Base-by-base conservation (phyloP, 2,797 vertebrate species). In the Taeniopygia guttata region DNA sequence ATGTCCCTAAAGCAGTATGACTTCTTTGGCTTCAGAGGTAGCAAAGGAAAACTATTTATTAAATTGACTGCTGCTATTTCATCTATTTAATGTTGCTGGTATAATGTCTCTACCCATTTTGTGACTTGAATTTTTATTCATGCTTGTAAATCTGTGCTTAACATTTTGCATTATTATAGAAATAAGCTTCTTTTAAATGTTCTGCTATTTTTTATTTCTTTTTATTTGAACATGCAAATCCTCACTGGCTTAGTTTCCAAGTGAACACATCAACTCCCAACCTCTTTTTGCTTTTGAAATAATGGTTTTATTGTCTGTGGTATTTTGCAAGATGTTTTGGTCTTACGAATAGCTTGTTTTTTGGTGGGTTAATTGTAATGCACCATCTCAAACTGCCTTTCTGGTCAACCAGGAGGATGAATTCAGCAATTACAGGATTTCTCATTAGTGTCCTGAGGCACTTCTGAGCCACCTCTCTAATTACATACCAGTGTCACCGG, bases 111-210 rank as follows among this genome's bases (percentile, higher is more conserved):
- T 89, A 60, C 40, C 22, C 69, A 80, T 90, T 94, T 84, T 90
- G 80, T 82, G 51, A 82, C 81, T 78, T 32, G 22, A 87, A 32
- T 84, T 94, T 78, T 93, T 91, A 91, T 87, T 93, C 90, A 84
- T 84, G 87, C 76, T 82, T 81, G 45, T 54, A 94, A 96, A 96
- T 92, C 92, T 67, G 79, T 90, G 87, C 91, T 94, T 94, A 97
- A 84, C 52, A 64, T 96, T 96, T 94, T 42, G 74, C 22, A 55
- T 82, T 95, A 94, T 88, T 95, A 60, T 2, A 96, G 63, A 87
- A 96, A 93, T 94, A 96, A 97, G 77, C 95, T 91, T 77, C 87
- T 96, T 96, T 94, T 70, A 93, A 89, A 87, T 67, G 29, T 82
- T 94, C 49, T 92, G n/a, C 59, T 87, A n/a, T 51, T 91, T 89